Evolutionary conservation across 1,140 invertebrate species (phyloP), one percentile per base, ranked within the genome.

Genomic region (Globodera rostochiensis): DNA sequence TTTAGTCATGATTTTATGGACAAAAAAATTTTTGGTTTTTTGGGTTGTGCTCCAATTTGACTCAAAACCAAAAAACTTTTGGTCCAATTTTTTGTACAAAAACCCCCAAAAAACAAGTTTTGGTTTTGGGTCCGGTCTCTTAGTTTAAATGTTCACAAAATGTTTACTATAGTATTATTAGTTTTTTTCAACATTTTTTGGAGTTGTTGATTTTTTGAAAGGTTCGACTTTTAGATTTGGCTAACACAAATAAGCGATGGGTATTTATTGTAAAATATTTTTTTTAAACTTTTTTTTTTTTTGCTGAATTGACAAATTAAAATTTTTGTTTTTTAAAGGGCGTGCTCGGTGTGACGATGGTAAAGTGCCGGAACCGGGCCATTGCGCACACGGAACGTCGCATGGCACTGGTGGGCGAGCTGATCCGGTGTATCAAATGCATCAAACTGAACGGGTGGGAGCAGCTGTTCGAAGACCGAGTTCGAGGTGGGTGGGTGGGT

Each of bases 371-470:
- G 77, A 85, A 89, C 15, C 91, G 90, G 71, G 90, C 91, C 0
- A 90, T 90, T 25, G 73, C 84, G 73, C 81, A 88, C 6, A 90
- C 91, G 1, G 90, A 91, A 79, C 77, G 89, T 60, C 80, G 90
- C 75, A 90, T 93, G 6, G 89, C 88, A 50, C 86, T 92, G 3
- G 92, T 93, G 83, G 91, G 90, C 70, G 93, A 93, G 87, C 90
- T 93, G 25, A 85, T 93, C 9, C 90, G 91, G 67, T 91, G 90
- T 81, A 92, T 94, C 53, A 92, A 93, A 90, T 92, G 94, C 25
- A 94, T 96, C 81, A 96, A 96, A 92, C 94, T 96, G 93, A 95
- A 95, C 90, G 93, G 94, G 0, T 96, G 95, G 95, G 95, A 96
- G 89, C 93, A 94, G 86, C 92, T 93, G 64, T 95, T 96, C 89